Base-by-base conservation (phyloP, 2,113 vertebrate species). In the Trichechus manatus region DNA sequence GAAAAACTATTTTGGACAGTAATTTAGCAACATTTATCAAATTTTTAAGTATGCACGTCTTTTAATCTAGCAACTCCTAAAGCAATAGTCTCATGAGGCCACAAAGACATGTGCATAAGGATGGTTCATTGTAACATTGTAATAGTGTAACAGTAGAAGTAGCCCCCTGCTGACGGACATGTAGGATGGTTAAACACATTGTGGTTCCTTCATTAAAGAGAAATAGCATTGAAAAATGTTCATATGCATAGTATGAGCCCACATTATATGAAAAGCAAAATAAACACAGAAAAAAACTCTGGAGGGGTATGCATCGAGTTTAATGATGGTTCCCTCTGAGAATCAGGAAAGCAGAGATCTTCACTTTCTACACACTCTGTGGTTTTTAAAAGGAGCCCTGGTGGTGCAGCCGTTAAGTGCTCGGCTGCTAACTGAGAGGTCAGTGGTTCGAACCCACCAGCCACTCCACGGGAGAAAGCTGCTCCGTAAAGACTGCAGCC, bases 11-110 rank as follows among this genome's bases (percentile, higher is more conserved):
- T 80, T 80, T 33, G 23, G 47, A 77, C 29, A 77, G 29, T 19
- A 56, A 15, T n/a, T 92, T 75, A 39, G 23, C 85, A 78, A 15
- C 53, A 78, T 81, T 25, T 74, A 59, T 31, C 66, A 87, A 66
- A 86, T 64, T 44, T 70, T 7, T 36, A 75, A 75, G 72, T 25
- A 4, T n/a, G 3, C 14, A 0, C 78, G 42, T 64, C 72, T 88
- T 93, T 72, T 81, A 47, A 66, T 75, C 33, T 75, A 85, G 33
- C 83, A 68, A 4, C 63, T 89, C n/a, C 87, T 96, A 36, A 87
- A 87, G 91, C 94, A 74, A 1, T 64, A 39, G 5, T 29, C 29
- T 56, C 63, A n/a, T 42, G 19, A 42, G 31, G 23, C 56, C n/a
- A 9, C 5, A 33, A 44, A 81, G 59, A 70, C 13, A 4, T 2